Conservation (phyloP, 2,797 vertebrate genomes). For the Limosa lapponica region DNA sequence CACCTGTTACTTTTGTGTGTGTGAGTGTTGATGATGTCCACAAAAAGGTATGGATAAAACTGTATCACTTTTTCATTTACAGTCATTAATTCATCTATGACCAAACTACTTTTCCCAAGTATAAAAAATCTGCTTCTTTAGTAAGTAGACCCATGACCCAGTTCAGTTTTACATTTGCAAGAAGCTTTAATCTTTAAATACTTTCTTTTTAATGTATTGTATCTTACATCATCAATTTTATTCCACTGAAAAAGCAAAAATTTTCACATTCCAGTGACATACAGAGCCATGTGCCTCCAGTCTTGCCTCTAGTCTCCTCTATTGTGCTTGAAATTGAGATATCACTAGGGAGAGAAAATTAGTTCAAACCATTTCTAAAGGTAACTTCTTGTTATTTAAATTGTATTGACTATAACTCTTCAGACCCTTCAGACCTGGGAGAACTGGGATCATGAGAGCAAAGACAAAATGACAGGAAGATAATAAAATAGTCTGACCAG, state of each 20-base stretch:
- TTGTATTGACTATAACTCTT: not conserved
- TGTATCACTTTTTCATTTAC: not conserved
- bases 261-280: not conserved
- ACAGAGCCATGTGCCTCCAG: not conserved
- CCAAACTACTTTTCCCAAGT: not conserved
- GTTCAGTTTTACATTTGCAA: not conserved
- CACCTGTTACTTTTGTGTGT: not conserved
- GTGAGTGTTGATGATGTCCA: not conserved
- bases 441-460: not conserved
- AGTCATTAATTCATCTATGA: not conserved
- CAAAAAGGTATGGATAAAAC: not conserved
- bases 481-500: not conserved
- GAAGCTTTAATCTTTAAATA: not conserved
- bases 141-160: not conserved
- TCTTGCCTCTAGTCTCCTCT: not conserved
- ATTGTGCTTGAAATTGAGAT: not conserved
- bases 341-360: not conserved
- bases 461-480: not conserved
- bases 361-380: not conserved
- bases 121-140: not conserved
- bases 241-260: not conserved
- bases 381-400: not conserved
- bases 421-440: not conserved
- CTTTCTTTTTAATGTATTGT: not conserved
- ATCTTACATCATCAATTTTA: not conserved